phyloP scores from a whole-genome alignment of 2,797 vertebrate genomes.

The Pipistrellus kuhlii region DNA sequence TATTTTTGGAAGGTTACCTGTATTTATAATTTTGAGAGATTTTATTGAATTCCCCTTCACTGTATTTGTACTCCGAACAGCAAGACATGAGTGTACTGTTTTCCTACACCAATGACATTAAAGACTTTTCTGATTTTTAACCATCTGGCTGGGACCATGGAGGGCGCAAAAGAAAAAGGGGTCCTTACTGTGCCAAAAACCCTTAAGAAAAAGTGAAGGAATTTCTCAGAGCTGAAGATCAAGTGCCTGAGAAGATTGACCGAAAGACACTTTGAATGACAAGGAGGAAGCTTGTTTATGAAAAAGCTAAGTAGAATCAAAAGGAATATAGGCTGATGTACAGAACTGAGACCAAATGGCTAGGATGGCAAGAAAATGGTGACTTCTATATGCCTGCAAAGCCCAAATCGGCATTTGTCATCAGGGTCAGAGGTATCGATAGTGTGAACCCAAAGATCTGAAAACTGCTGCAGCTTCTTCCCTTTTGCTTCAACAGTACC shows the following conservation, averaged over 20 bases:
- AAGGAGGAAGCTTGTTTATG: neutral
- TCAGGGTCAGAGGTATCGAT: neutral
- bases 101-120: neutral
- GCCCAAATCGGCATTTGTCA: neutral
- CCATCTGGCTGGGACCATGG: neutral
- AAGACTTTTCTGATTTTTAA: neutral
- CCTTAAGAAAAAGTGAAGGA: neutral
- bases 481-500: neutral
- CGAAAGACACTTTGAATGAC: neutral
- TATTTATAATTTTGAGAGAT: conserved; percentile 9
- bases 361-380: neutral
- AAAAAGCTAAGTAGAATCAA: neutral
- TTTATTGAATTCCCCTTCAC: neutral
- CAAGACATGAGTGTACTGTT: neutral
- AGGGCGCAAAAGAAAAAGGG: neutral
- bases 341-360: neutral
- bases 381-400: neutral
- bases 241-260: neutral
- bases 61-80: neutral
- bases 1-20: neutral
- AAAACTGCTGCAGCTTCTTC: neutral
- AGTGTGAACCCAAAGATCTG: neutral
- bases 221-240: neutral
- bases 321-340: neutral
- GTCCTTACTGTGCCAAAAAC: neutral